Percentiles rank a stretch among this genome's conserved stretches.
phyloP scores from a whole-genome alignment of 2,113 vertebrate species.

The Dipodomys ordii region DNA sequence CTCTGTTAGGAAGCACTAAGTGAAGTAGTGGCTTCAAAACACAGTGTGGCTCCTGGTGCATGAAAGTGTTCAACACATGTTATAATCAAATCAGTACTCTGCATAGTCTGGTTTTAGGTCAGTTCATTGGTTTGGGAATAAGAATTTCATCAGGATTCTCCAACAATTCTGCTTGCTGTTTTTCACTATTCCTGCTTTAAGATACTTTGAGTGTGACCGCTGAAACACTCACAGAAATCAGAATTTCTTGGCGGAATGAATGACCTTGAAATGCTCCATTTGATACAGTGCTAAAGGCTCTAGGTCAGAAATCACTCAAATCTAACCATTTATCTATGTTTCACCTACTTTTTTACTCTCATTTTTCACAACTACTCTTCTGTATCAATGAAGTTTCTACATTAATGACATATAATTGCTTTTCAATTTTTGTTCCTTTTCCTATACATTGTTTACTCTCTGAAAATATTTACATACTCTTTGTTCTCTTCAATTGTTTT shows the following conservation, averaged over 20 bases:
- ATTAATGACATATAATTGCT: slow-evolving; percentile 41
- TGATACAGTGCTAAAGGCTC: neutral
- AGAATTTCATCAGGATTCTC: slow-evolving; percentile 39
- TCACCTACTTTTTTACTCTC: neutral
- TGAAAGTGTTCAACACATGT: neutral
- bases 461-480: neutral
- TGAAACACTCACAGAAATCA: neutral
- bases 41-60: neutral
- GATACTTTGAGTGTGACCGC: neutral
- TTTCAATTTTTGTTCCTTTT: neutral
- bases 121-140: slow-evolving; percentile 38
- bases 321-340: neutral
- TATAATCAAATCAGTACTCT: neutral
- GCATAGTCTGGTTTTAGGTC: slow-evolving; percentile 2
- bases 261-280: slow-evolving; percentile 2
- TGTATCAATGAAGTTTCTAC: neutral
- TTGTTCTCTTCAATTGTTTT: neutral
- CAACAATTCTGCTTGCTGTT: neutral
- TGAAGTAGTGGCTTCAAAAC: slow-evolving; percentile 50
- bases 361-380: too few relatives aligned
- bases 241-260: neutral
- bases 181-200: neutral
- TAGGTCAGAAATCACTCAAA: neutral
- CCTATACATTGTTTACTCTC: neutral
- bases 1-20: neutral